These are phyloP conservation scores for Leucosticte australis DNA, from an alignment of 2,113 vertebrate species.

Conservation along the genomic window DNA sequence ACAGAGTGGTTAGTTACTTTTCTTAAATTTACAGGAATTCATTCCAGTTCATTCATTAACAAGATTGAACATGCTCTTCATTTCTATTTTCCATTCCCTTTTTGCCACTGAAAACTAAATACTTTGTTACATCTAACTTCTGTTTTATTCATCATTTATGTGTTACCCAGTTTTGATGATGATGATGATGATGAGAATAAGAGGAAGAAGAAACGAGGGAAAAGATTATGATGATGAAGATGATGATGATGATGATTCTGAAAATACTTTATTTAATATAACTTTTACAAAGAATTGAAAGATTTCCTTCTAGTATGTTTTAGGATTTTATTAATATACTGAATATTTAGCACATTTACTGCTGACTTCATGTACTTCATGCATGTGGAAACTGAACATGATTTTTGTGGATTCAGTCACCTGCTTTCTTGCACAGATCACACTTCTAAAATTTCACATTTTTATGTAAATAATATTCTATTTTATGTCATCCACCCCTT, in stretches of 20 bases:
- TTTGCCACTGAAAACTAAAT: neutral
- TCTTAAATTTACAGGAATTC: neutral
- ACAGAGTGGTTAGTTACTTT: neutral
- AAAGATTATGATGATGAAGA: too few relatives aligned
- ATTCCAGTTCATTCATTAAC: neutral
- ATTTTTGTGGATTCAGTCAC: neutral
- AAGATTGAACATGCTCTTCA: neutral
- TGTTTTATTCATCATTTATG: accelerated
- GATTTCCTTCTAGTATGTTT: accelerated
- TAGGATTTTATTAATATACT: neutral
- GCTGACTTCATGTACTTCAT: neutral
- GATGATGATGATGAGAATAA: neutral
- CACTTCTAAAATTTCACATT: neutral
- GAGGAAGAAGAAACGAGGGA: too few relatives aligned
- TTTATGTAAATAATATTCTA: neutral
- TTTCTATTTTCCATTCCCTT: neutral
- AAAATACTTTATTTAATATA: neutral
- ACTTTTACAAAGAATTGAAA: neutral
- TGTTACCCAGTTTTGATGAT: neutral
- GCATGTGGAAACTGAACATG: accelerated
- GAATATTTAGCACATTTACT: neutral
- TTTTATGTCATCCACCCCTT: neutral
- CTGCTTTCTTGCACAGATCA: neutral
- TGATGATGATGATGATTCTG: too few relatives aligned
- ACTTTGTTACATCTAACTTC: neutral